Percentiles rank a stretch among this genome's conserved stretches.
phyloP scores from a whole-genome alignment of 2,113 vertebrate genomes.

The Microcebus tavaratra region DNA sequence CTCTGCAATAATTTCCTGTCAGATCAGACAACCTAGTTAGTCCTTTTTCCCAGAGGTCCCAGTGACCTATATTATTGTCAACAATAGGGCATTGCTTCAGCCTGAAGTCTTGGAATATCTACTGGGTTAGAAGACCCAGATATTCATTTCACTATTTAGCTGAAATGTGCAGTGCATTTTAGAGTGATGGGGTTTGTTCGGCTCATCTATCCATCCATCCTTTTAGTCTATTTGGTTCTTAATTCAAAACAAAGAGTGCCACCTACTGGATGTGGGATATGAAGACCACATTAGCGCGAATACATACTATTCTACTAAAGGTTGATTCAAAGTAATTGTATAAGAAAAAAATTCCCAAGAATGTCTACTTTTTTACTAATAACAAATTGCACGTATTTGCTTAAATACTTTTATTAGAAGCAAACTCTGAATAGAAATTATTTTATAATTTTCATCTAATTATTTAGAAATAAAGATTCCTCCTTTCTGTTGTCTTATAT shows the following conservation, averaged over 20 bases:
- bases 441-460: background rate
- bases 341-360: background rate
- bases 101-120: background rate
- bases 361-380: background rate
- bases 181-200: background rate
- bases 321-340: background rate
- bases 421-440: background rate
- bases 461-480: conserved; percentile 9
- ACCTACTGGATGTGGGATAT: background rate
- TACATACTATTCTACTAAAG: background rate
- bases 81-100: background rate
- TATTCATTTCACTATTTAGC: background rate
- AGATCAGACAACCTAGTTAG: background rate
- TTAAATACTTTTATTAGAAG: background rate
- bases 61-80: background rate
- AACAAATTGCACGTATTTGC: background rate
- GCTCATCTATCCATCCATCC: no score
- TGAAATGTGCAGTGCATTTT: background rate
- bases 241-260: conserved; percentile 33
- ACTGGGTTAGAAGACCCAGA: background rate
- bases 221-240: background rate
- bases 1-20: conserved; percentile 7
- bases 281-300: background rate
- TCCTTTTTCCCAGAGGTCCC: background rate
- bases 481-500: background rate